Evolutionary conservation across 2,888 invertebrate genomes (phyloP), one percentile per base, ranked within the genome.

Genomic region (Lithophane leautieri): DNA sequence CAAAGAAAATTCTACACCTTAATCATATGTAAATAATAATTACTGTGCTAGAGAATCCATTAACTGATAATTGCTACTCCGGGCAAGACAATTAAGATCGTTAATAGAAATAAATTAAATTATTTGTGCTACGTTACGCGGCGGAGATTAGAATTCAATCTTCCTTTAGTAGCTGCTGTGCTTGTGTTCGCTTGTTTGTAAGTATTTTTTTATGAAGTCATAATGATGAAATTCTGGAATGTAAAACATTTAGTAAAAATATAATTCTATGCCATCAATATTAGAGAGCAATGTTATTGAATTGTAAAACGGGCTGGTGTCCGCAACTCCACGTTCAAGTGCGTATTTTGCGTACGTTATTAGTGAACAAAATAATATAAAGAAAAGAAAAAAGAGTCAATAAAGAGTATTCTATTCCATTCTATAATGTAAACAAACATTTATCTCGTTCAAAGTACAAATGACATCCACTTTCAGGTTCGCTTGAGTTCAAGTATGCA

Each of bases 31-130:
- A 85, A 82, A 63, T 85, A 84, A 86, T 86, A 86, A 88, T 89
- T 87, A 89, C 88, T 89, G 87, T 86, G 81, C 86, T 87, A 87
- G 75, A 83, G 84, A 89, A 90, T 89, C 91, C 91, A 91, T 91
- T 92, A 91, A 85, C 80, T 84, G 73, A 85, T 92, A 92, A 93
- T 91, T 92, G 90, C 89, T 89, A 84, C 89, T 89, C 89, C 85
- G 60, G 86, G 86, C 86, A 88, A 83, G 87, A 91, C 90, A 90
- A 93, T 92, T 91, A 89, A 92, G 90, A 89, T 89, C 89, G 89
- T 90, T 91, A 90, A 88, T 90, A 90, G 90, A 90, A 90, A 90
- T 87, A 89, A 85, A 92, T 92, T 90, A 90, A 91, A 92, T 91
- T 90, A 92, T 91, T 91, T 91, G 82, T 78, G 78, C 78, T 76